phyloP scores from a whole-genome alignment of 2,113 vertebrate species.

The Leiothrix lutea region DNA sequence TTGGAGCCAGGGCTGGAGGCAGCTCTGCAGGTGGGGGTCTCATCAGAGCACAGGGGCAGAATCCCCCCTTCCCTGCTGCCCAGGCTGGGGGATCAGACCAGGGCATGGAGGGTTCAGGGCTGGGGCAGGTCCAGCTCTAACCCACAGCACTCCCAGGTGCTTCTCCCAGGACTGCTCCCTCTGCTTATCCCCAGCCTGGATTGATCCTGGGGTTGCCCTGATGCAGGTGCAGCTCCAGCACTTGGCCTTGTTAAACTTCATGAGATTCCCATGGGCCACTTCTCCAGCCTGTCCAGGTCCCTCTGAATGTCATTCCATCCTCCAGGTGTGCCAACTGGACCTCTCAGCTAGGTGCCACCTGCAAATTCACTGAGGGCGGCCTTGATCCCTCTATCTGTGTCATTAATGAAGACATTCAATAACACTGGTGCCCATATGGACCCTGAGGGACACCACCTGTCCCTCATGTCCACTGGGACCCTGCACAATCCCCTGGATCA shows the following conservation, averaged over 20 bases:
- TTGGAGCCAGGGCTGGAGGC: background rate
- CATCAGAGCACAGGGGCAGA: background rate
- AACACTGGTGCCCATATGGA: background rate
- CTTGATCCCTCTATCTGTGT: background rate
- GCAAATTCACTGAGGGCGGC: background rate
- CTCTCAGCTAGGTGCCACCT: background rate
- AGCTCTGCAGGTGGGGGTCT: background rate
- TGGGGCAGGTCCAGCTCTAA: background rate
- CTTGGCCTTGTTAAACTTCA: background rate
- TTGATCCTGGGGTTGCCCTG: rapidly evolving
- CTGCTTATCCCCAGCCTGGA: background rate
- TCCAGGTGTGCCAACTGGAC: background rate
- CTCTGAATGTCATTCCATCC: background rate
- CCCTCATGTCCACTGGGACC: background rate
- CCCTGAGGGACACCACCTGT: background rate
- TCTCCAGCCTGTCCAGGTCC: background rate
- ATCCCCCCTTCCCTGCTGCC: background rate
- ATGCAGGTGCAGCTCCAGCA: too few relatives aligned
- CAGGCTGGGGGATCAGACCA: background rate
- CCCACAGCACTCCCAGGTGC: background rate
- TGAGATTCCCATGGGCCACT: background rate
- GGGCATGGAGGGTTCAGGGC: background rate
- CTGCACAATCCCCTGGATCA: background rate
- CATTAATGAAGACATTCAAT: background rate
- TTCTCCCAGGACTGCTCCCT: background rate